These are phyloP conservation scores for Mormyrus iriodes DNA, from an alignment of 2,113 vertebrate species.

Conservation along the genomic window DNA sequence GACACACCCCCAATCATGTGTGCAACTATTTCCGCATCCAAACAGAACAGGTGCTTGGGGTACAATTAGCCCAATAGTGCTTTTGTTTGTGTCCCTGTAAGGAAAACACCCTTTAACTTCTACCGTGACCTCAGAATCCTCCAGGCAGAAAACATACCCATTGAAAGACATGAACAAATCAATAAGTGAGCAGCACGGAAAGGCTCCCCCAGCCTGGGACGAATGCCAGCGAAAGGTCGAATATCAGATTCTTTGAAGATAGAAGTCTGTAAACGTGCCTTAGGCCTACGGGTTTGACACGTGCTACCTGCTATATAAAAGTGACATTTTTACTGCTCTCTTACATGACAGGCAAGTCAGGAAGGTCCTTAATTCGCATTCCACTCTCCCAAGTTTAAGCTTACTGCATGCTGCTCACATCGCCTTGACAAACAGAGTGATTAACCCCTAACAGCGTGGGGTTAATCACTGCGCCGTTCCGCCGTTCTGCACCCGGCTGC, in stretches of 20 bases:
- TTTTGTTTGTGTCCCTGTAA: not conserved
- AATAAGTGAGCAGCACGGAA: not conserved
- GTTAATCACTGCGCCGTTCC: not conserved
- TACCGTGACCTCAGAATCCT: not conserved
- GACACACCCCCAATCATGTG: conserved; percentile 23
- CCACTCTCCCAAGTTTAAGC: not conserved
- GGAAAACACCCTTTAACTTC: not conserved
- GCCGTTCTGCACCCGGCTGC: not conserved
- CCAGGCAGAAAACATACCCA: not conserved
- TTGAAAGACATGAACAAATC: not conserved
- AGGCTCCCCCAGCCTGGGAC: not conserved
- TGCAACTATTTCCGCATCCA: not conserved
- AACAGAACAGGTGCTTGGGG: not conserved
- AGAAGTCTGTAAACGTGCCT: not conserved
- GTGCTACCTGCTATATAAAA: not conserved
- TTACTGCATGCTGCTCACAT: not conserved
- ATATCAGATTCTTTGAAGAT: not conserved
- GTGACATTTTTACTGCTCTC: not conserved
- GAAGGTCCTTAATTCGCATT: not conserved
- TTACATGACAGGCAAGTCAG: not conserved
- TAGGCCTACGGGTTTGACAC: not conserved
- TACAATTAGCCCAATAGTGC: not conserved
- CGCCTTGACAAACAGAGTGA: not conserved
- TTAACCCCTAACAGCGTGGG: not conserved
- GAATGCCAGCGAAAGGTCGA: not conserved